Evolutionary conservation across 2,113 vertebrate species (phyloP), one percentile per base, ranked within the genome.

Genomic region (Myiozetetes cayanensis): DNA sequence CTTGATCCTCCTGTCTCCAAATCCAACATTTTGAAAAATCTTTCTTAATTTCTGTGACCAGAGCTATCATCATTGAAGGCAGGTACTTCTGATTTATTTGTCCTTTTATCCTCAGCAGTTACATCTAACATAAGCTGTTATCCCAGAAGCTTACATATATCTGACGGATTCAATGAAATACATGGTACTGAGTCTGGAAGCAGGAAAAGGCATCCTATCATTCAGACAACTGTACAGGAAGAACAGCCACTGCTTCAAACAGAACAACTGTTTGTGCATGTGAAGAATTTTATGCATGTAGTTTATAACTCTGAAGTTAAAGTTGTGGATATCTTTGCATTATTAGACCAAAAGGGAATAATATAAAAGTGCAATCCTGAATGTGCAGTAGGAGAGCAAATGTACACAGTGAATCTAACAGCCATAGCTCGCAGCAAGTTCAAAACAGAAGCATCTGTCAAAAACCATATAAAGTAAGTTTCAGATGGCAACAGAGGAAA

Each of bases 361-460:
- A 71, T 31, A 76, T 9, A 10, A 46, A 94, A 93, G 22, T 41
- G 23, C 79, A 94, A 83, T 58, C n/a, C 71, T 73, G 49, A 92
- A 82, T 49, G 82, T 20, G 47, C 41, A 83, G 66, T 12, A 88
- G n/a, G 65, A 80, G 67, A 88, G 67, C 33, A 85, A 95, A 82
- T 8, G 39, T 46, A 71, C 59, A 86, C 53, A 18, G 49, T 39
- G 49, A 86, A 88, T 55, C 37, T 85, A 89, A 72, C 14, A 70
- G 59, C 31, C 46, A 63, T 73, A 73, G 49, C 88, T 86, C 52
- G n/a, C 75, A 83, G 82, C 67, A 90, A 88, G 43, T 86, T 93
- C 80, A 63, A 74, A 83, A 18, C 72, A 84, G 59, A 93, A 90
- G 67, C 76, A 93, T 74, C 79, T 94, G 67, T 77, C 83, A 86